Percentiles rank a stretch among this genome's conserved stretches.
Evolutionary conservation across 2,888 invertebrate species (phyloP).

Genomic region (Bedellia somnulentella): DNA sequence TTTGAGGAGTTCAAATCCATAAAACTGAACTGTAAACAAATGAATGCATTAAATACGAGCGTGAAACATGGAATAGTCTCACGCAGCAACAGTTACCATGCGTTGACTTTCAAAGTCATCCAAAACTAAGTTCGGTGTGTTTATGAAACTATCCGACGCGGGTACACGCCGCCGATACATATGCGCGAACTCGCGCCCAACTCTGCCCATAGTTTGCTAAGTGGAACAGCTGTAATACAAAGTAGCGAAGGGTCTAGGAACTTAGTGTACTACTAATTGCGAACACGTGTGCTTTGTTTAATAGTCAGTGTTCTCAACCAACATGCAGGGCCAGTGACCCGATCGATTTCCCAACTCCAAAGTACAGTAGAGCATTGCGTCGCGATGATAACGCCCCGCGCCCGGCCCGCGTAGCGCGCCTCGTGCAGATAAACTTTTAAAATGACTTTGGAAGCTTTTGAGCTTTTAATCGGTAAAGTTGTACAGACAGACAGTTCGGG

Average conservation of each 20-base stretch:
- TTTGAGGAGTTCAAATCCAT: slow-evolving; percentile 45
- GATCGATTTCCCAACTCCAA: slow-evolving; percentile 53
- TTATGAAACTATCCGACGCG: slow-evolving; percentile 59
- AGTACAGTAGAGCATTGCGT: slow-evolving; percentile 53
- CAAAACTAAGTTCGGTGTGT: slow-evolving; percentile 61
- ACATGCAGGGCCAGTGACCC: slow-evolving; percentile 26
- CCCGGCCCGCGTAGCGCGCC: slow-evolving; percentile 26
- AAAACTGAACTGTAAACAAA: slow-evolving; percentile 56
- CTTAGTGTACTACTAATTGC: slow-evolving; percentile 45
- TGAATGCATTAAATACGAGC: slow-evolving; percentile 57
- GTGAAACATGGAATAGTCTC: too few relatives aligned
- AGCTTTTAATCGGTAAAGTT: slow-evolving; percentile 65
- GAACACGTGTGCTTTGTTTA: slow-evolving; percentile 27
- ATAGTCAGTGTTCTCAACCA: slow-evolving; percentile 14
- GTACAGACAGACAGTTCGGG: slow-evolving; percentile 63
- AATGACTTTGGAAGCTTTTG: slow-evolving; percentile 65
- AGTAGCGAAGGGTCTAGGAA: slow-evolving; percentile 61
- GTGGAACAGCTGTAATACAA: slow-evolving; percentile 62
- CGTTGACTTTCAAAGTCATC: slow-evolving; percentile 62
- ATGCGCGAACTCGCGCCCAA: slow-evolving; percentile 59
- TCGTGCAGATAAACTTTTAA: slow-evolving; percentile 64
- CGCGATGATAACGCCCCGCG: slow-evolving; percentile 44
- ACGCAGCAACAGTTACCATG: slow-evolving; percentile 61
- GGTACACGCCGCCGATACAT: slow-evolving; percentile 57
- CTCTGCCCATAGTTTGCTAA: slow-evolving; percentile 60